Evolutionary conservation across 2,888 invertebrate species (phyloP), one percentile per base, ranked within the genome.

Genomic region (Fabriciana adippe): DNA sequence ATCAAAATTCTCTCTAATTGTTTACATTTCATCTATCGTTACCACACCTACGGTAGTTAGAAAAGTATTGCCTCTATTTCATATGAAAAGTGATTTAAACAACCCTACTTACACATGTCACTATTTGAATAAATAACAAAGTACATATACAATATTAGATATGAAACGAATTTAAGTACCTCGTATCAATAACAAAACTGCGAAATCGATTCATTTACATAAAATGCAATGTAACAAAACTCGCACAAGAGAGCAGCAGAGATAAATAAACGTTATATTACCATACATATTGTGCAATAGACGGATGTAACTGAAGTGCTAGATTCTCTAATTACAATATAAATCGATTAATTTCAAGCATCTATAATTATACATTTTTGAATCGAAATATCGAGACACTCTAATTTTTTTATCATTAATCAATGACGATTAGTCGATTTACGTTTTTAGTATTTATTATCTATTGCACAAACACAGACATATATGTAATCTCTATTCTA

Each of bases 61-160:
- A 90, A 91, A 90, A 89, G 88, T 91, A 91, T 89, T 89, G 90
- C 89, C 88, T 88, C 90, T 92, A 90, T 86, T 85, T 87, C 84
- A 87, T 87, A 88, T 60, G 72, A 67, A 85, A 86, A 84, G 85
- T 87, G 85, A 84, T 84, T 86, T 82, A 57, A 83, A 83, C 86
- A 90, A 83, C 83, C 79, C 89, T 91, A 90, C 87, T 55, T 70
- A 70, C 68, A 66, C 65, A 66, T 68, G 50, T 61, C 78, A 80
- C 81, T 84, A 84, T 83, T 78, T 77, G 79, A 82, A 84, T 83
- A 79, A 83, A 85, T 81, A 81, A 82, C 83, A 82, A 72, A 67
- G 82, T 78, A 82, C 85, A 86, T 79, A 82, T 82, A 87, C 75
- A 82, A 82, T 76, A 82, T 78, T 81, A 83, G 80, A 74, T 71